Conservation (phyloP, 2,113 vertebrate species). For the Tylochromis polylepis region DNA sequence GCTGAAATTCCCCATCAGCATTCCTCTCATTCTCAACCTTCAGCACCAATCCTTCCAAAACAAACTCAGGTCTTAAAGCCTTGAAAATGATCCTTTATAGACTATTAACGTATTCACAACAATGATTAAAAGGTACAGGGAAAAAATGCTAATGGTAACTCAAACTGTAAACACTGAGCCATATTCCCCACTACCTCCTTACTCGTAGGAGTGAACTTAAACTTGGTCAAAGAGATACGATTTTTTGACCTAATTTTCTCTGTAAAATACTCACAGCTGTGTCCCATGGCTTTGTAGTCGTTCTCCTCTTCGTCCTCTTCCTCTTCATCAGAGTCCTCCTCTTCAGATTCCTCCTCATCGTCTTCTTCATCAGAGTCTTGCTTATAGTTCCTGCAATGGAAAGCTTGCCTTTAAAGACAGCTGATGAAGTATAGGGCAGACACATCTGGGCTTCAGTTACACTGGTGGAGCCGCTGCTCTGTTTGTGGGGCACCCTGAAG, state of each 20-base stretch:
- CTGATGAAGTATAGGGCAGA: background rate
- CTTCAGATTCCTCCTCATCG: conserved; percentile 76
- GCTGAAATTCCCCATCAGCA: conserved; percentile 14
- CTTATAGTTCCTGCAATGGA: conserved; percentile 80
- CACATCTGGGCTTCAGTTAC: background rate
- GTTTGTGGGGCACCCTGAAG: background rate
- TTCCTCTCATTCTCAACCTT: conserved; percentile 45
- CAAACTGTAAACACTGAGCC: background rate
- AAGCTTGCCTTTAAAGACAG: background rate
- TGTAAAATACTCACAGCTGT: conserved; percentile 80
- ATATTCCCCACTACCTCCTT: background rate
- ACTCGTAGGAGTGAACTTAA: too few relatives aligned
- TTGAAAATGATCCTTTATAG: background rate
- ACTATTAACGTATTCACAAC: background rate
- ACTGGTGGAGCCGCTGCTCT: background rate
- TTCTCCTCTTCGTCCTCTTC: conserved; percentile 83
- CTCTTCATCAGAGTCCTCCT: conserved; percentile 78
- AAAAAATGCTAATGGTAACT: background rate
- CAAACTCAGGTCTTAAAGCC: background rate
- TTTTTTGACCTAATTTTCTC: background rate
- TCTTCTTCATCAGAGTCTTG: conserved; percentile 86
- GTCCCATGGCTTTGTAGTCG: conserved; percentile 83
- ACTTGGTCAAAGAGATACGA: background rate
- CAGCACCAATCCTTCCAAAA: background rate
- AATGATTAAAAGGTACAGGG: background rate